Conservation (phyloP, 1,140 invertebrate species). For the Mesaphorura yosii region DNA sequence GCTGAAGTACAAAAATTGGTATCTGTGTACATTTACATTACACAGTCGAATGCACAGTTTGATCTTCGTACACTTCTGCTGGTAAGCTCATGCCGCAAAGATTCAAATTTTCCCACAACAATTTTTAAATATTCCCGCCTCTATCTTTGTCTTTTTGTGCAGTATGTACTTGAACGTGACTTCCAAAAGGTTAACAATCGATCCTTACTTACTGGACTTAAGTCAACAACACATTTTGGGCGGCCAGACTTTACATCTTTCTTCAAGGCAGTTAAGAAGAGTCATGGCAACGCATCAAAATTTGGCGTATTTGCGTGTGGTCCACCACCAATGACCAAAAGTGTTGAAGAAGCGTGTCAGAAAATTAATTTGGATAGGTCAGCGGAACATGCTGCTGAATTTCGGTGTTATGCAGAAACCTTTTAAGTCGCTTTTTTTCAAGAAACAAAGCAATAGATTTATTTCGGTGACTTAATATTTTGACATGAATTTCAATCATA, state of each 20-base stretch:
- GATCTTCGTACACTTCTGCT: neutral
- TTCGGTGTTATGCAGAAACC: too few relatives aligned
- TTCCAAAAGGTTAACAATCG: slow-evolving; percentile 36
- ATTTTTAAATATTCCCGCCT: neutral
- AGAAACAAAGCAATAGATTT: too few relatives aligned
- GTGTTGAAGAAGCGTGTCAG: slow-evolving; percentile 39
- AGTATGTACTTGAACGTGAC: neutral
- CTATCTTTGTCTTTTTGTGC: neutral
- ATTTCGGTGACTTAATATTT: too few relatives aligned
- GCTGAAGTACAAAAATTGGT: slow-evolving; percentile 38
- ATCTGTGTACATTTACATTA: slow-evolving; percentile 47
- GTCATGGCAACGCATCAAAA: slow-evolving; percentile 38
- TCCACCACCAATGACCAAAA: slow-evolving; percentile 39
- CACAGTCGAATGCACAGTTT: slow-evolving; percentile 25
- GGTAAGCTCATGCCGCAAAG: too few relatives aligned
- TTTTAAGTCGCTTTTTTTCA: too few relatives aligned
- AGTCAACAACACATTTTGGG: slow-evolving; percentile 47
- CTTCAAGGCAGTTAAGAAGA: slow-evolving; percentile 38
- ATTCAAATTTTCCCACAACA: too few relatives aligned
- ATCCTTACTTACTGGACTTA: slow-evolving; percentile 46
- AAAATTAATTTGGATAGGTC: neutral
- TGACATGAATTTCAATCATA: too few relatives aligned
- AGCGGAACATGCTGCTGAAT: too few relatives aligned
- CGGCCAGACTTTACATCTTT: slow-evolving; percentile 42
- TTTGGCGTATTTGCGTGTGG: slow-evolving; percentile 47